Percentiles rank a stretch among this genome's conserved stretches.
Evolutionary conservation across 2,888 invertebrate genomes (phyloP).

Genomic region (Drosophila demipolita): DNA sequence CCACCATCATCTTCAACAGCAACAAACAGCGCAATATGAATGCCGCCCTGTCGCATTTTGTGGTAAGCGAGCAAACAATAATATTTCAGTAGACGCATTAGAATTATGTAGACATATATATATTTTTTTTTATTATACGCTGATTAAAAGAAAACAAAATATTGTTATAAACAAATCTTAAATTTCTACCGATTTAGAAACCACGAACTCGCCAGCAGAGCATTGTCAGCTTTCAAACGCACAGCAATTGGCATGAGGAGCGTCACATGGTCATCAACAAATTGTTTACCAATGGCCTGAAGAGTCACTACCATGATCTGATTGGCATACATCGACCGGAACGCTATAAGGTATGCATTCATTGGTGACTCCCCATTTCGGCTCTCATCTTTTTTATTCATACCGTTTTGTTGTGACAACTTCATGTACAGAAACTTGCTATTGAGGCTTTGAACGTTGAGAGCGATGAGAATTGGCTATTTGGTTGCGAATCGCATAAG

Average conservation of each 20-base stretch:
- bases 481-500: slow-evolving; percentile 89
- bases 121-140: background rate
- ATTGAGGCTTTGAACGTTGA: slow-evolving; percentile 89
- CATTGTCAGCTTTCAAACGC: slow-evolving; percentile 21
- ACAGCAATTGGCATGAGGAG: slow-evolving; percentile 86
- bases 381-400: background rate
- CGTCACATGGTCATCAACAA: slow-evolving; percentile 84
- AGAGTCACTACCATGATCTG: slow-evolving; percentile 78
- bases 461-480: slow-evolving; percentile 90
- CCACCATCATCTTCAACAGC: slow-evolving; percentile 69
- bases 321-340: slow-evolving; percentile 76
- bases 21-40: slow-evolving; percentile 76
- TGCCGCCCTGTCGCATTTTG: slow-evolving; percentile 80
- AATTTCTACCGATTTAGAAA: slow-evolving; percentile 31
- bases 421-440: slow-evolving; percentile 83
- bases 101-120: background rate
- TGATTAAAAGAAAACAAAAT: background rate
- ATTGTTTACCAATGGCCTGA: slow-evolving; percentile 75
- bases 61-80: slow-evolving; percentile 57
- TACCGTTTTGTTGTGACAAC: background rate
- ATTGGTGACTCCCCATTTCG: background rate
- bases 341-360: slow-evolving; percentile 68
- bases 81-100: background rate
- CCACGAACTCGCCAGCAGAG: slow-evolving; percentile 47
- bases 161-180: background rate